Conservation (phyloP, 2,113 vertebrate species). For the Protobothrops flavoviridis region DNA sequence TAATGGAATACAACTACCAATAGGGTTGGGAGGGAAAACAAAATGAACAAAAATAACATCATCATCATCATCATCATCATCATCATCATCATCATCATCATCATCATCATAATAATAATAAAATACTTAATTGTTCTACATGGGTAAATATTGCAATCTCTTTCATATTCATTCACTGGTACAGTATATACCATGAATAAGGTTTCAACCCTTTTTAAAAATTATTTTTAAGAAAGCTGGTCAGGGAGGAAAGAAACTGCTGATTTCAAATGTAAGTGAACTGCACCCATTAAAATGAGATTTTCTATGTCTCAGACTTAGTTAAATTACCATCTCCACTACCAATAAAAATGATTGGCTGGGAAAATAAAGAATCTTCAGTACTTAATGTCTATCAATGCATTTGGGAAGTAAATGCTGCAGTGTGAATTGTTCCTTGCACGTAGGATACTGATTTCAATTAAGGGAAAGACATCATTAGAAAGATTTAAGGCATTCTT, state of each 20-base stretch:
- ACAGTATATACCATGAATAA: background rate
- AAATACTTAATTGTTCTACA: background rate
- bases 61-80: too few relatives aligned
- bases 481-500: background rate
- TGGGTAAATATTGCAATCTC: background rate
- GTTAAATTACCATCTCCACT: conserved; percentile 21
- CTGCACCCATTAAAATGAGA: conserved; percentile 18
- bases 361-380: conserved; percentile 9
- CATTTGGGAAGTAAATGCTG: background rate
- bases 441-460: conserved; percentile 6
- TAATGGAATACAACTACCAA: background rate
- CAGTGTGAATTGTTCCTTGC: background rate
- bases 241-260: background rate
- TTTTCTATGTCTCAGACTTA: background rate
- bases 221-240: background rate
- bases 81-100: too few relatives aligned
- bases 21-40: background rate
- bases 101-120: too few relatives aligned
- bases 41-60: background rate
- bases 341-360: background rate
- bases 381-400: background rate
- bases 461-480: conserved; percentile 8
- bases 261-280: conserved; percentile 7
- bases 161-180: background rate
- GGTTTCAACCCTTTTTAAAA: background rate